Evolutionary conservation across 1,140 invertebrate genomes (phyloP), one percentile per base, ranked within the genome.

Genomic region (Drosophila kanapiae): DNA sequence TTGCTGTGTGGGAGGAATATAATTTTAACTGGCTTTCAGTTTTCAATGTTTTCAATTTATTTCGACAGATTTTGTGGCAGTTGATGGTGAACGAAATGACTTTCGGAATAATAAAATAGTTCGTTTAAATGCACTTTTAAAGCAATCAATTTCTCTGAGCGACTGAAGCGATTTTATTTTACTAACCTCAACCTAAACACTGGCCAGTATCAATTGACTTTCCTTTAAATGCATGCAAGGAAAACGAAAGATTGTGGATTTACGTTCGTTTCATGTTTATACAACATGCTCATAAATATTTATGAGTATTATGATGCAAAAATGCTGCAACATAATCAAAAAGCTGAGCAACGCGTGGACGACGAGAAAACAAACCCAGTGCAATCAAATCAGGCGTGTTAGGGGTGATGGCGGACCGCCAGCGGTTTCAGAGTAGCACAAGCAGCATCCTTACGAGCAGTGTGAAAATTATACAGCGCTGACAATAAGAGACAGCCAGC

Each of bases 241-340:
- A 0, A 13, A 45, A 35, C 16, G 42, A 57, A 48, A 45, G 43
- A 40, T 23, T 68, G 63, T 38, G 27, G 10, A 48, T 54, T 69
- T 60, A 43, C 37, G 60, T 72, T 47, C 48, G 60, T 53, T 49
- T 65, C 56, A 57, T 80, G 70, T 68, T 68, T 68, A 53, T 51
- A 61, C 47, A 78, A 57, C 43, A 49, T 35, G 51, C 58, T 85
- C 82, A 85, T 83, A 81, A 84, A 84, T 84, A 85, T 84, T 84
- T 85, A 84, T 81, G 78, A 72, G 83, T 77, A 81, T 81, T 74
- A 80, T 67, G 65, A 77, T 84, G 80, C 82, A 85, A 68, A 80
- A 75, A 76, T 63, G 51, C 72, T 65, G 63, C 47, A 62, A 47
- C 51, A 80, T 69, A 75, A 76, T 80, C 61, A 75, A 71, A 80